A percentile compares a stretch with the other conserved stretches of the same genome.
phyloP scores from a whole-genome alignment of 2,888 invertebrate genomes.

The Argyresthia albistria region DNA sequence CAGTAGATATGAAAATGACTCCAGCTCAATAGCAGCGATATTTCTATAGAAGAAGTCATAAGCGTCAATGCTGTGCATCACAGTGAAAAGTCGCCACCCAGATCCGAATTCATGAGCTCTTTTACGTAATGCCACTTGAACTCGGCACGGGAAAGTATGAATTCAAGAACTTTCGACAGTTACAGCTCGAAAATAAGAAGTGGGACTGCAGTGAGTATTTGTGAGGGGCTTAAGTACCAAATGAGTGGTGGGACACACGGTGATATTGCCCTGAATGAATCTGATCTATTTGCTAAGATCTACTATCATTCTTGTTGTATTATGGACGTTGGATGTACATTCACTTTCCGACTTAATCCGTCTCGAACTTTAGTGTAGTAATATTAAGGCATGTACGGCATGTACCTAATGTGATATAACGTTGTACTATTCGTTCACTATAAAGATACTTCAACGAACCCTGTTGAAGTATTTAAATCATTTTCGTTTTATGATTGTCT shows the following conservation, averaged over 20 bases:
- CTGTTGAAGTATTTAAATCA: no score
- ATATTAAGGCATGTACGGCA: no score
- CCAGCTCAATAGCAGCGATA: neutral
- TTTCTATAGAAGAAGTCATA: conserved; percentile 14
- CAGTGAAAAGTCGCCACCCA: conserved; percentile 25
- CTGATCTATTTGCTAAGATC: neutral
- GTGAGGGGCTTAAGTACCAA: conserved; percentile 5
- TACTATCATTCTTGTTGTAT: no score
- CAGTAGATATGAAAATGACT: no score
- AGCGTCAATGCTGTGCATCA: conserved; percentile 25
- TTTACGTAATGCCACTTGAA: conserved; percentile 43
- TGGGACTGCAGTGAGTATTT: conserved; percentile 24
- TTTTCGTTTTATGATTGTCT: no score
- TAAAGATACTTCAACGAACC: no score
- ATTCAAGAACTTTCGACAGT: conserved; percentile 38
- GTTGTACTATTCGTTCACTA: no score
- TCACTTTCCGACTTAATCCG: no score
- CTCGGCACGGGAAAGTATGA: conserved; percentile 27
- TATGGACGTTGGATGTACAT: no score
- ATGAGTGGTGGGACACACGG: conserved; percentile 1
- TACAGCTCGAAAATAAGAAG: conserved; percentile 39
- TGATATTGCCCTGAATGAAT: neutral
- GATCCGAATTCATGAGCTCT: conserved; percentile 34
- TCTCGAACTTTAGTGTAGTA: no score
- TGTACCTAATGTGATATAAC: no score